Evolutionary conservation across 2,113 vertebrate genomes (phyloP).

Genomic region (Equus przewalskii): DNA sequence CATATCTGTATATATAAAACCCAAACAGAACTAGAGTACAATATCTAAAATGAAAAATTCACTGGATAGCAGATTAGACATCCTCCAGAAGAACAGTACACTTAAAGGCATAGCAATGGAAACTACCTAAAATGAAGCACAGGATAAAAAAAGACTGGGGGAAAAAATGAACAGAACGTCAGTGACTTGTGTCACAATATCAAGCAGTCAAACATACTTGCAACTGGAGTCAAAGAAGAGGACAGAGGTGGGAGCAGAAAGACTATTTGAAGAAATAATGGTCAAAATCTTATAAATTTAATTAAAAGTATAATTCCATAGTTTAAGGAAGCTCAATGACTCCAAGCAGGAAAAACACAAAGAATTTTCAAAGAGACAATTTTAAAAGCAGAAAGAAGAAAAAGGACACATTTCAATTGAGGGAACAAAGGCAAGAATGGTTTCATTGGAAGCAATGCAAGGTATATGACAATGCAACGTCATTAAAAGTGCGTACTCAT

Average conservation of each 20-base stretch:
- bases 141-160: not conserved
- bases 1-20: not conserved
- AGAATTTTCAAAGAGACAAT: not conserved
- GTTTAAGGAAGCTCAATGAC: not conserved
- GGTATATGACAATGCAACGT: not conserved
- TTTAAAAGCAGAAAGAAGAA: not conserved
- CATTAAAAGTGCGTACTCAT: not conserved
- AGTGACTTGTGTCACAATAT: not conserved
- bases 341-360: not conserved
- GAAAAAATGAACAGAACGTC: not conserved
- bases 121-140: not conserved
- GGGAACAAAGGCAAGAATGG: not conserved
- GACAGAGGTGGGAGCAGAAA: not conserved
- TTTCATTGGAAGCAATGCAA: not conserved
- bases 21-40: not conserved
- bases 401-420: not conserved
- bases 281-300: not conserved
- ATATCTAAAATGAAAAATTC: slow-evolving; percentile 4
- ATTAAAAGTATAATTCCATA: not conserved
- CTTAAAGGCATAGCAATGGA: not conserved
- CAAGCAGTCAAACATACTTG: not conserved
- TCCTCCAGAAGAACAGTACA: not conserved
- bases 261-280: not conserved
- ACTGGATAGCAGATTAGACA: not conserved
- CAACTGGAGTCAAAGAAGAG: not conserved